A percentile compares a stretch with the other conserved stretches of the same genome.
Conservation (phyloP, 2,113 vertebrate species). For the Irena cyanogastra region DNA sequence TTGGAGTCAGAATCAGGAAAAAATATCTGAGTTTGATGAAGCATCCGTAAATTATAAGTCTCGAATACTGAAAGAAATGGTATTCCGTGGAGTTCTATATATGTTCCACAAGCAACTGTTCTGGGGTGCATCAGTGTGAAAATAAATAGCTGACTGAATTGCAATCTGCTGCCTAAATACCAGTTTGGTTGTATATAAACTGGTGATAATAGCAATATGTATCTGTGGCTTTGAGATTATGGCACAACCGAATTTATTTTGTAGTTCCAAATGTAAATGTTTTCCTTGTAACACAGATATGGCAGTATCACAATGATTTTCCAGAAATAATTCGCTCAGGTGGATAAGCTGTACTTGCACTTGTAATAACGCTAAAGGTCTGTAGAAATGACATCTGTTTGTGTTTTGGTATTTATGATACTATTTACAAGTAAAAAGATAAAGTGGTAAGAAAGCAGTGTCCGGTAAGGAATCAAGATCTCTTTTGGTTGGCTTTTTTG, state of each 20-base stretch:
- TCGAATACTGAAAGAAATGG: not conserved
- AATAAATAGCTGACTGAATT: slow-evolving; percentile 17
- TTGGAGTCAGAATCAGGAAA: slow-evolving; percentile 8
- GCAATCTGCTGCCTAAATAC: not conserved
- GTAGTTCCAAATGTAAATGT: not conserved
- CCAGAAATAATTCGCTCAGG: not conserved
- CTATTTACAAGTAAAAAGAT: not conserved
- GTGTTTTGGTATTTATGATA: slow-evolving; percentile 3
- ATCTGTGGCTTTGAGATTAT: not conserved
- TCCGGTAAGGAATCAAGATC: not conserved
- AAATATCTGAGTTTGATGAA: not conserved
- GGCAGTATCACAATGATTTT: not conserved
- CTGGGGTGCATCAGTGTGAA: not conserved
- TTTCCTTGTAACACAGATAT: not conserved
- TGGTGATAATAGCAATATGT: not conserved
- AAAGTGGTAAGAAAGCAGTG: not conserved
- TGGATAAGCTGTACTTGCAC: not conserved
- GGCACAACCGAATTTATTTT: slow-evolving; percentile 2
- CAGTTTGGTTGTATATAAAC: not conserved
- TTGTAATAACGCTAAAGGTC: not conserved
- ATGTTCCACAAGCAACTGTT: not conserved
- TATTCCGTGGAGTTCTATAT: not conserved
- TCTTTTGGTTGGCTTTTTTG: not conserved
- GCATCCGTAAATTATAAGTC: not conserved
- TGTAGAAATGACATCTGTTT: not conserved